A percentile compares a stretch with the other conserved stretches of the same genome.
phyloP scores from a whole-genome alignment of 1,140 invertebrate genomes.

The Drosophila gunungcola region DNA sequence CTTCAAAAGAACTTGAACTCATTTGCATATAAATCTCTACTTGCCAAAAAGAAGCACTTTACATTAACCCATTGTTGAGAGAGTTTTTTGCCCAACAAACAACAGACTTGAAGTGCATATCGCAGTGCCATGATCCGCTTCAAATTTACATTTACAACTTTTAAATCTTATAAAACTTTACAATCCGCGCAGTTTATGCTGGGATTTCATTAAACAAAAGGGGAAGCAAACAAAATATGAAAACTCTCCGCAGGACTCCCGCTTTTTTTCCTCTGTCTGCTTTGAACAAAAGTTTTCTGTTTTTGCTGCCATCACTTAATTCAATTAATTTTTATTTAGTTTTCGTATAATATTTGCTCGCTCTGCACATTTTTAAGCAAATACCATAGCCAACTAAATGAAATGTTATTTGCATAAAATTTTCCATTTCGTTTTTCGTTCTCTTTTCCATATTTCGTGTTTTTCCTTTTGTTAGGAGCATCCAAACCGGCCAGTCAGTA shows the following conservation, averaged over 20 bases:
- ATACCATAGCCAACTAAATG: slow-evolving; percentile 74
- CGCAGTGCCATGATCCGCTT: slow-evolving; percentile 44
- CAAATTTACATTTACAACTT: slow-evolving; percentile 64
- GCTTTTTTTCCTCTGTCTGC: slow-evolving; percentile 54
- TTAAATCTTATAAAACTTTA: slow-evolving; percentile 68
- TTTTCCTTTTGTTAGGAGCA: slow-evolving; percentile 55
- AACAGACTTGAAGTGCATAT: slow-evolving; percentile 33
- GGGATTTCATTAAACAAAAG: slow-evolving; percentile 62
- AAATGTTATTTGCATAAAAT: slow-evolving; percentile 83
- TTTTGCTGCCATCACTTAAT: slow-evolving; percentile 66
- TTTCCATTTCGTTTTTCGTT: slow-evolving; percentile 52
- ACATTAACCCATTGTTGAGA: slow-evolving; percentile 39
- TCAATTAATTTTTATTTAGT: slow-evolving; percentile 83
- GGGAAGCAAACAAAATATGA: slow-evolving; percentile 49
- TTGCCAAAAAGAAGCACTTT: slow-evolving; percentile 1
- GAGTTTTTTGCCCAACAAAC: slow-evolving; percentile 11
- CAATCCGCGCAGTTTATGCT: slow-evolving; percentile 61
- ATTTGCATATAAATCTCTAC: slow-evolving; percentile 46
- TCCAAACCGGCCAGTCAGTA: slow-evolving; percentile 16
- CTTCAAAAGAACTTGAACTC: slow-evolving; percentile 16
- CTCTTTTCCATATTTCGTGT: slow-evolving; percentile 57
- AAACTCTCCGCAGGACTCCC: slow-evolving; percentile 38
- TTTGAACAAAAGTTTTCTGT: slow-evolving; percentile 61
- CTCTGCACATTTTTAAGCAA: slow-evolving; percentile 78
- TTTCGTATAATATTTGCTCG: slow-evolving; percentile 78